phyloP scores from a whole-genome alignment of 1,140 invertebrate genomes.

The Drosophila prosaltans region DNA sequence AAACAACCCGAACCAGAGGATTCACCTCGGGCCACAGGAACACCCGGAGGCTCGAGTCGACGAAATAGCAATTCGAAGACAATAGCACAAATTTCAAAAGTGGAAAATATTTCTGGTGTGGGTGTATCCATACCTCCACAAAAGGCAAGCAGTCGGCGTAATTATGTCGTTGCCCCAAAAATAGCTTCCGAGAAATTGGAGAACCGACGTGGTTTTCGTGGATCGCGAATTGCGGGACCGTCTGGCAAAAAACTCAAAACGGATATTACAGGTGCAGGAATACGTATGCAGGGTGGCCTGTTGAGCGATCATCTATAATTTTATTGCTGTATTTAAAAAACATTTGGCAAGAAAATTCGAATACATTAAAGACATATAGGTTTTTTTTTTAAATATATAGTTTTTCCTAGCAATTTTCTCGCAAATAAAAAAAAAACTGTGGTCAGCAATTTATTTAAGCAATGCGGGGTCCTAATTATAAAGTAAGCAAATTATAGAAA shows the following conservation, averaged over 20 bases:
- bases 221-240: not conserved
- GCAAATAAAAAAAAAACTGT: too few relatives aligned
- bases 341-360: not conserved
- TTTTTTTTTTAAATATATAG: not conserved
- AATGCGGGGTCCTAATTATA: not conserved
- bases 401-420: not conserved
- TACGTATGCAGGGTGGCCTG: conserved; percentile 24
- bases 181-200: not conserved
- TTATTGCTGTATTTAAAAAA: conserved; percentile 1
- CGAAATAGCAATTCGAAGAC: not conserved
- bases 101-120: not conserved
- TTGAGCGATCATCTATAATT: not conserved
- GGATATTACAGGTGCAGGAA: not conserved
- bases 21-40: not conserved
- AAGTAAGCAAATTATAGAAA: not conserved
- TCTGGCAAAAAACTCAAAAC: not conserved
- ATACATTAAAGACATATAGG: not conserved
- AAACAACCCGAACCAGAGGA: not conserved
- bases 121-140: not conserved
- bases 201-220: not conserved
- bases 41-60: not conserved
- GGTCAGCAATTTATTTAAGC: not conserved
- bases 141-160: not conserved
- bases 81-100: not conserved
- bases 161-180: too few relatives aligned